Evolutionary conservation across 2,888 invertebrate genomes (phyloP), one percentile per base, ranked within the genome.

Genomic region (Sialis lutaria): DNA sequence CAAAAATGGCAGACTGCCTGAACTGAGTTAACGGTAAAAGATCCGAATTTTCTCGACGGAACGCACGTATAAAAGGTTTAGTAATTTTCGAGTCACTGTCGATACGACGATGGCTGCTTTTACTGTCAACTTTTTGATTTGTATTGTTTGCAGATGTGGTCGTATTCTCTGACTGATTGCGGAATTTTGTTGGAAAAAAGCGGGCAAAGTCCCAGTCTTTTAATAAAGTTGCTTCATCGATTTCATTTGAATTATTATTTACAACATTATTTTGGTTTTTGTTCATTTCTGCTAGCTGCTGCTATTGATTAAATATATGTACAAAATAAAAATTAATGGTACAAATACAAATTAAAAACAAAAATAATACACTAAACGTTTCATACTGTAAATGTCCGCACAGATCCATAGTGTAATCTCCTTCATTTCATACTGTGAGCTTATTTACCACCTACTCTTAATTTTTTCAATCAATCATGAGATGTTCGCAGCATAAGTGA

Each of bases 191-290:
- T 9, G 80, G 83, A 66, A 88, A 87, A 71, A 88, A 87, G 61
- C 82, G 77, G 54, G 84, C 83, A 65, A 88, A 82, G 68, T 88
- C 83, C 88, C 87, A 88, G 60, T 88, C 87, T 66, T 84, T 82
- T 56, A 88, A 72, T 53, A 88, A 73, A 47, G 80, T 79, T 52
- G 83, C 82, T 63, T 86, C 86, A 61, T 85, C 85, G 57, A 78
- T 70, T 59, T 79, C 79, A 57, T 62, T 60, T 52, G 61, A 57
- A 53, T 61, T 59, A 54, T 55, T 61, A 32, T 32, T 40, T 40
- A n/a, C 31, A 35, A 13, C 12, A 6, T 45, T 37, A 37, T 37
- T 37, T 10, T 37, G n/a, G 12, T 37, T 37, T 10, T n/a, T 37
- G 37, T 10, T 22, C 22, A 22, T 22, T 22, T 22, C 63, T 59